Evolutionary conservation across 1,140 invertebrate genomes (phyloP).

Genomic region (Cydia strobilella): DNA sequence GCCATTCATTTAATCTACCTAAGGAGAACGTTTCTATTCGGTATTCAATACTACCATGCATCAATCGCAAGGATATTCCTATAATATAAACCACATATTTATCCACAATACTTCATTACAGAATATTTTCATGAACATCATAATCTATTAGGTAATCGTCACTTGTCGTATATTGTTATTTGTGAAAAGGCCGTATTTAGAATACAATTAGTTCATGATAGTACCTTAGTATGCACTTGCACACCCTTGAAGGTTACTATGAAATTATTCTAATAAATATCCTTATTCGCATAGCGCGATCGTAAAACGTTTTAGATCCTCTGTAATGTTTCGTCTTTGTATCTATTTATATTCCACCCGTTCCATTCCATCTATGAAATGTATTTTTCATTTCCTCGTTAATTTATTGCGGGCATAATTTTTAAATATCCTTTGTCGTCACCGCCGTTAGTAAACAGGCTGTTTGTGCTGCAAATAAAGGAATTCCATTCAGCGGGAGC

Average conservation of each 20-base stretch:
- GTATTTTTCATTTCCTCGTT: conserved; percentile 36
- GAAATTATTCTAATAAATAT: background rate
- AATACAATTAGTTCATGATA: background rate
- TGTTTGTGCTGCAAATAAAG: conserved; percentile 70
- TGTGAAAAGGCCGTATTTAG: no score
- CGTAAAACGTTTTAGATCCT: background rate
- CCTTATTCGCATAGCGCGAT: background rate
- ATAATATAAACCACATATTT: no score
- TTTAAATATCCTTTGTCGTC: conserved; percentile 71
- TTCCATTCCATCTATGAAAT: conserved; percentile 28
- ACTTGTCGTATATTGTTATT: no score
- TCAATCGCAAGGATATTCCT: background rate
- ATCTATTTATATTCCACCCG: conserved; percentile 3
- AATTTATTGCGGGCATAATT: conserved; percentile 75
- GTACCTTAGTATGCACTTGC: no score
- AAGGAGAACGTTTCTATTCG: background rate
- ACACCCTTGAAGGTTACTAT: no score
- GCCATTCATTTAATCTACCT: conserved; percentile 1
- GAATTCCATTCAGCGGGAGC: conserved; percentile 68
- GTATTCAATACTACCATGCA: background rate
- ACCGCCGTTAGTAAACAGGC: conserved; percentile 70
- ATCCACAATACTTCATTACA: no score
- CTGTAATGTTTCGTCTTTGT: conserved; percentile 32
- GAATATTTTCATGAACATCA: no score
- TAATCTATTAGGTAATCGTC: no score